These are phyloP conservation scores for Nilaparvata lugens DNA, from an alignment of 1,140 invertebrate species.

Conservation along the genomic window DNA sequence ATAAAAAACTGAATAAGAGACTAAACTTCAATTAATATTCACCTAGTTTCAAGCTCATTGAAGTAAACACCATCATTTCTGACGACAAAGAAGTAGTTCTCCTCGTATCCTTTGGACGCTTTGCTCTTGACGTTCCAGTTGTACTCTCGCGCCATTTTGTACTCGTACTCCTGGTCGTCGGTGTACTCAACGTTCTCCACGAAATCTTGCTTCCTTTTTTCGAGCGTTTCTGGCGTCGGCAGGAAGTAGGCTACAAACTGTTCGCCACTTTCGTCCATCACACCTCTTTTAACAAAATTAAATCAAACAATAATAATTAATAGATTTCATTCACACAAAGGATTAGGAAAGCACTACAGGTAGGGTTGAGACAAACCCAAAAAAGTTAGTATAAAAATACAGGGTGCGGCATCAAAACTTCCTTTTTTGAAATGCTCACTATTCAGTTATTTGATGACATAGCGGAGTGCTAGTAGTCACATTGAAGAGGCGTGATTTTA, in stretches of 20 bases:
- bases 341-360: not conserved
- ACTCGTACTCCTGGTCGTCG: slow-evolving; percentile 89
- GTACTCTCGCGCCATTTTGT: slow-evolving; percentile 90
- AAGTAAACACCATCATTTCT: slow-evolving; percentile 88
- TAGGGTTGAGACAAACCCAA: no score
- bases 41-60: slow-evolving; percentile 91
- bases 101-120: slow-evolving; percentile 93
- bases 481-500: no score
- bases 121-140: slow-evolving; percentile 99
- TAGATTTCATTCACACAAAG: not conserved
- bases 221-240: slow-evolving; percentile 84
- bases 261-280: slow-evolving; percentile 96
- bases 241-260: slow-evolving; percentile 98
- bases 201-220: slow-evolving; percentile 76
- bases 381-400: no score
- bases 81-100: slow-evolving; percentile 96
- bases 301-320: slow-evolving; percentile 8
- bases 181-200: slow-evolving; percentile 70
- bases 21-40: no score
- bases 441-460: no score
- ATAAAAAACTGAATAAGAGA: no score
- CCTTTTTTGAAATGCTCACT: no score
- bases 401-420: no score
- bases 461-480: no score
- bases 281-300: slow-evolving; percentile 55